Evolutionary conservation across 1,140 invertebrate species (phyloP), one percentile per base, ranked within the genome.

Genomic region (Drosophila saltans): DNA sequence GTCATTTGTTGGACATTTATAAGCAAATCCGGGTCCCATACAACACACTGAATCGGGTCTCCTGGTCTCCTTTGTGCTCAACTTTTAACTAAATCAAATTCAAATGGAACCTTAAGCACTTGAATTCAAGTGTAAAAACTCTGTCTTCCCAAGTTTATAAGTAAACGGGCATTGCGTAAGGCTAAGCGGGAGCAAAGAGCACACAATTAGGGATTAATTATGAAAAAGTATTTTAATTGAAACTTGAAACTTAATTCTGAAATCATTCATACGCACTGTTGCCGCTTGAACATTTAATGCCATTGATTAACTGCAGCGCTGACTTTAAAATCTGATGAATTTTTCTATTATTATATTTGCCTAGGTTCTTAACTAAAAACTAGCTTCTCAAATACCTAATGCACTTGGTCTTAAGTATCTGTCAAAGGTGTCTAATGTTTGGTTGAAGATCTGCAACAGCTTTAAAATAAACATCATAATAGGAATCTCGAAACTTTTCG

Each of bases 1-100:
- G 81, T 88, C 81, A 86, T 82, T 85, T 85, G 79, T 86, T 82
- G 67, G 82, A 88, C 83, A 85, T 85, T 88, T 85, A 85, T 88
- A 85, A 88, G 75, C 69, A 88, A 85, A 82, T 88, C 79, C 69
- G 66, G 58, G 73, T 58, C 30, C 21, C 57, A 39, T 11, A 36
- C 57, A 21, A 40, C 57, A 66, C 72, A 67, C 56, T 43, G 63
- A 62, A 75, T 52, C 66, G 68, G 71, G 60, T 30, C 33, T 61
- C 40, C 57, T 36, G 66, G 45, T 66, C 45, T 26, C 45, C 45
- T 52, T 26, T 69, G 58, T 78, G 48, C 40, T 57, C 41, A 81
- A 81, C 79, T 86, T 78, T 82, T 71, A 58, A 78, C 41, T 65
- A 85, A 85, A 82, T 88, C 79, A 82, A 82, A 88, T 73, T 69